Percentiles rank a stretch among this genome's conserved stretches.
These are phyloP conservation scores for Siniperca knerii DNA, from an alignment of 2,113 vertebrate genomes.

Conservation along the genomic window DNA sequence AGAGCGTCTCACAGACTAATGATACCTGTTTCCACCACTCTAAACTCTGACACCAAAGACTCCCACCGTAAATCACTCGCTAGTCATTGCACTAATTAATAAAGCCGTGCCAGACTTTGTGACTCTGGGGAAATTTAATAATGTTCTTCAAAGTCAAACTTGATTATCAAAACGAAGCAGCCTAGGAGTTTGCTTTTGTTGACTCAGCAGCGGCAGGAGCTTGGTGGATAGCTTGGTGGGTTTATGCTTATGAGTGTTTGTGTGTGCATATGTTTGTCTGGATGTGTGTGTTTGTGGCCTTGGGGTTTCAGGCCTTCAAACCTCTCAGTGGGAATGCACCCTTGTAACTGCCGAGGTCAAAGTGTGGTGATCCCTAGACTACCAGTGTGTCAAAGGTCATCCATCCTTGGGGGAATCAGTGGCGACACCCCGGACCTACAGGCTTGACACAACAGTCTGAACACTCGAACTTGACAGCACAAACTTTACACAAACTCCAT, in stretches of 20 bases:
- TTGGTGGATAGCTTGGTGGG: constrained; percentile 8
- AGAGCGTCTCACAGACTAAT: constrained; percentile 76
- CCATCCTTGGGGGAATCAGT: constrained; percentile 60
- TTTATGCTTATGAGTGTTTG: constrained; percentile 35
- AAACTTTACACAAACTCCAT: constrained; percentile 29
- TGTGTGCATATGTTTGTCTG: constrained; percentile 14
- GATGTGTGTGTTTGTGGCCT: constrained; percentile 51
- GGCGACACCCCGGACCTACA: constrained; percentile 73
- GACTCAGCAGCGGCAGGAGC: constrained; percentile 40
- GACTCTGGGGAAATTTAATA: constrained; percentile 75
- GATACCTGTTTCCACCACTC: constrained; percentile 76
- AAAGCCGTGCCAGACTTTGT: constrained; percentile 74
- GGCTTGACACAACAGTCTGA: constrained; percentile 57
- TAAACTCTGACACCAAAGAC: constrained; percentile 81
- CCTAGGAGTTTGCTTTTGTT: constrained; percentile 45
- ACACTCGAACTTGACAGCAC: constrained; percentile 50
- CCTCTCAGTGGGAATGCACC: constrained; percentile 71
- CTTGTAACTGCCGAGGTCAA: constrained; percentile 74
- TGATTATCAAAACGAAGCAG: constrained; percentile 61
- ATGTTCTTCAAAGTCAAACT: constrained; percentile 75
- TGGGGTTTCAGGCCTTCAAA: constrained; percentile 43
- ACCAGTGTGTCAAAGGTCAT: constrained; percentile 69
- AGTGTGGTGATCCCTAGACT: constrained; percentile 66
- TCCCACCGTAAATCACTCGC: constrained; percentile 78
- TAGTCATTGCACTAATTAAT: constrained; percentile 77